These are phyloP conservation scores for Mystacornis crossleyi DNA, from an alignment of 2,113 vertebrate genomes.

Conservation along the genomic window DNA sequence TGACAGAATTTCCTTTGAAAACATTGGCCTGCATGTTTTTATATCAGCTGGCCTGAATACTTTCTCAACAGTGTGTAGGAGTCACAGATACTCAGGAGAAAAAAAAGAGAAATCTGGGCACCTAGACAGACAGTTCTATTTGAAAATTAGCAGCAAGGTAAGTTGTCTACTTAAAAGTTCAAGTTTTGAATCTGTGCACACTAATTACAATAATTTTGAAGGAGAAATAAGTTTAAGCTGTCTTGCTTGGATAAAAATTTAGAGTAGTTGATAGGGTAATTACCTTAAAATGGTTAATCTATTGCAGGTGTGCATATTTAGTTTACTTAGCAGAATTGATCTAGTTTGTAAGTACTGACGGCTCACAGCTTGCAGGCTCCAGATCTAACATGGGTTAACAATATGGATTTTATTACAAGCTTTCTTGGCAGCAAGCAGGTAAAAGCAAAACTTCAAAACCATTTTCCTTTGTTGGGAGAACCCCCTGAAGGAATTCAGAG, in stretches of 20 bases:
- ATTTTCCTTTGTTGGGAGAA: constrained; percentile 51
- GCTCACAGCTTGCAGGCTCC: not conserved
- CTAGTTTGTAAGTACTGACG: not conserved
- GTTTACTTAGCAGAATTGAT: not conserved
- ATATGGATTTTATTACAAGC: constrained; percentile 8
- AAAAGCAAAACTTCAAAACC: constrained; percentile 41
- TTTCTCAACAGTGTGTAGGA: not conserved
- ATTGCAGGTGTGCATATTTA: not conserved
- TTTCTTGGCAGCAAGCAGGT: constrained; percentile 23
- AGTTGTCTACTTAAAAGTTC: not conserved
- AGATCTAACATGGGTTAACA: constrained; percentile 17
- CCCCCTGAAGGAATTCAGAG: constrained; percentile 43
- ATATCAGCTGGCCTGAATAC: not conserved
- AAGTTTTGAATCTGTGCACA: not conserved
- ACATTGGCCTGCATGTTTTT: not conserved
- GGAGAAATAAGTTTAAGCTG: not conserved
- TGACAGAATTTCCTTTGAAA: not conserved
- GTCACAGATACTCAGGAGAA: not conserved
- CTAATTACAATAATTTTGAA: not conserved
- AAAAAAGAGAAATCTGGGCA: not conserved
- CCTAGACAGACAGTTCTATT: not conserved
- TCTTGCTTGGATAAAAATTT: not conserved
- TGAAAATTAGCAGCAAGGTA: not conserved
- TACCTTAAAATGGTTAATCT: not conserved
- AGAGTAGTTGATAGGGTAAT: not conserved